phyloP scores from a whole-genome alignment of 2,888 invertebrate species.

The Elaeidobius kamerunicus region DNA sequence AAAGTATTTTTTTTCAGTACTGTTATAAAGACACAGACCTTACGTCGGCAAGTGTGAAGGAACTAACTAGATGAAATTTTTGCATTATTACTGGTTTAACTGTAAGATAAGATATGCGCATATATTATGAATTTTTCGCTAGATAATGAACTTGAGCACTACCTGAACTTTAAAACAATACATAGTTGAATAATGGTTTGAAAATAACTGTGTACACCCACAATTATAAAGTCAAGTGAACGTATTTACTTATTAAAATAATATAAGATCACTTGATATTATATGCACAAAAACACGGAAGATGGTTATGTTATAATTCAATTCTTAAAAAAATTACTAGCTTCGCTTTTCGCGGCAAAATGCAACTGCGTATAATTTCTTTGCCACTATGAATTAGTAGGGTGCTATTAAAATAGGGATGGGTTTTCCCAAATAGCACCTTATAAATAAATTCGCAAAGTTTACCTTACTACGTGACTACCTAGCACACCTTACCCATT shows the following conservation, averaged over 20 bases:
- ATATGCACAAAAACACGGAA: not conserved
- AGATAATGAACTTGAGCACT: slow-evolving; percentile 27
- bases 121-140: slow-evolving; percentile 22
- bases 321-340: too few relatives aligned
- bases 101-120: slow-evolving; percentile 31
- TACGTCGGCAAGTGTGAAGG: slow-evolving; percentile 1
- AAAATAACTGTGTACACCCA: slow-evolving; percentile 13
- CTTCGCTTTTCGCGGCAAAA: too few relatives aligned
- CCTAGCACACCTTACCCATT: too few relatives aligned
- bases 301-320: too few relatives aligned
- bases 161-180: slow-evolving; percentile 1
- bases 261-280: not conserved
- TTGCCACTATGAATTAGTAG: not conserved
- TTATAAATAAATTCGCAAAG: too few relatives aligned
- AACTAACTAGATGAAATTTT: slow-evolving; percentile 21
- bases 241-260: slow-evolving; percentile 9
- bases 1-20: slow-evolving; percentile 12
- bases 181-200: slow-evolving; percentile 7
- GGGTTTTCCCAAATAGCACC: too few relatives aligned
- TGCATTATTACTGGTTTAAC: slow-evolving; percentile 23
- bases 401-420: too few relatives aligned
- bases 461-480: too few relatives aligned
- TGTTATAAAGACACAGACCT: slow-evolving; percentile 14
- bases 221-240: slow-evolving; percentile 15
- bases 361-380: not conserved